Evolutionary conservation across 2,888 invertebrate genomes (phyloP).

Genomic region (Octonoba sinensis): DNA sequence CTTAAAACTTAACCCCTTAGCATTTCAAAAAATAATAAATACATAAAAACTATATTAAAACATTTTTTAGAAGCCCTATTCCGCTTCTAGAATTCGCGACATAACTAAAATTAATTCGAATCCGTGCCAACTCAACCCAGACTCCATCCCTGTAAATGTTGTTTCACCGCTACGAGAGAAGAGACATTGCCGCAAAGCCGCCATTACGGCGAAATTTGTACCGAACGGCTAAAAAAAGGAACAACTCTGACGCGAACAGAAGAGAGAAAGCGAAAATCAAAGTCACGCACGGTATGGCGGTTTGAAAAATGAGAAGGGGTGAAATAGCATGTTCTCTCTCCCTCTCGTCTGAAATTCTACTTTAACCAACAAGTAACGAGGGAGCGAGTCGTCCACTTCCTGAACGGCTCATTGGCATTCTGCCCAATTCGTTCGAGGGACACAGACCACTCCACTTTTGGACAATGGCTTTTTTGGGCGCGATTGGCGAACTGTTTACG

Average conservation of each 20-base stretch:
- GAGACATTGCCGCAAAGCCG: conserved; percentile 1
- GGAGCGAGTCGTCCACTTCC: conserved; percentile 6
- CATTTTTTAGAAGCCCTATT: too few species aligned
- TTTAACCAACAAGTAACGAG: conserved; percentile 3
- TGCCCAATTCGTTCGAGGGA: conserved; percentile 5
- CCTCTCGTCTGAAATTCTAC: not conserved
- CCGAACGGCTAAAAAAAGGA: not conserved
- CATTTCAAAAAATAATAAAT: too few species aligned
- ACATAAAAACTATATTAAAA: too few species aligned
- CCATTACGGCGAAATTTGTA: not conserved
- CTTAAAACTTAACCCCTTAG: too few species aligned
- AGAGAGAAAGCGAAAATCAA: not conserved
- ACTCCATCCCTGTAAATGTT: not conserved
- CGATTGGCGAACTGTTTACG: too few species aligned
- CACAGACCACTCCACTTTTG: not conserved
- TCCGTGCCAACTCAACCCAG: too few species aligned
- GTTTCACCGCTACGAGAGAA: not conserved
- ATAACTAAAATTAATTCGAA: too few species aligned
- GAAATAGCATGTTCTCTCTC: not conserved
- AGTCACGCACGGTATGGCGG: conserved; percentile 1
- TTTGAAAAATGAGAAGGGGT: conserved; percentile 1
- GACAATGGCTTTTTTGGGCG: too few species aligned
- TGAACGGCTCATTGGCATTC: conserved; percentile 3
- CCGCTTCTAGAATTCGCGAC: too few species aligned
- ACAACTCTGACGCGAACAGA: not conserved